Conservation (phyloP, 37 sponge, comb jelly and placozoan species). For the Ianthella basta region DNA sequence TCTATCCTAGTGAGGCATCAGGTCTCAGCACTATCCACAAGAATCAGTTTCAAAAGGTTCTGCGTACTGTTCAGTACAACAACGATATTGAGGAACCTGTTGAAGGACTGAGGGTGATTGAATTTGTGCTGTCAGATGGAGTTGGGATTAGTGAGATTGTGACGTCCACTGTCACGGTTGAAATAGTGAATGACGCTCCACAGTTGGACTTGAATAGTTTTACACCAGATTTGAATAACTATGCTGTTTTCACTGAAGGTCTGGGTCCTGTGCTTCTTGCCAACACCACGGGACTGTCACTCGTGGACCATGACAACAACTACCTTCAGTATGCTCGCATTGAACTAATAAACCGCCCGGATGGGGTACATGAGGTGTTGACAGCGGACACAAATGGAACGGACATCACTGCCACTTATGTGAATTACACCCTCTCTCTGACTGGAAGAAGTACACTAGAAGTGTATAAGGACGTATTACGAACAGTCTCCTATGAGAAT, state of each 20-base stretch:
- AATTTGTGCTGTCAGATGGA: constrained; percentile 72
- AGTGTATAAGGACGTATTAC: constrained; percentile 58
- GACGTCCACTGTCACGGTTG: constrained; percentile 50
- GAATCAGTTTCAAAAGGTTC: constrained; percentile 65
- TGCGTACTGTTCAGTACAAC: constrained; percentile 67
- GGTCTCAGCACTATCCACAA: constrained; percentile 29
- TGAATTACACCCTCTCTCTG: constrained; percentile 63
- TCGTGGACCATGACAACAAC: constrained; percentile 75
- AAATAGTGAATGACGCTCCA: constrained; percentile 81
- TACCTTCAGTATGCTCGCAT: constrained; percentile 65
- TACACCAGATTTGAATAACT: constrained; percentile 64
- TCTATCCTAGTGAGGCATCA: constrained; percentile 44
- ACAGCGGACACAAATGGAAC: constrained; percentile 53
- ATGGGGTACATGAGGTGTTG: constrained; percentile 70
- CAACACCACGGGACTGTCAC: constrained; percentile 53
- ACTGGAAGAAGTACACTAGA: constrained; percentile 64
- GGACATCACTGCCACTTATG: constrained; percentile 49
- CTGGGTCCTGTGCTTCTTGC: constrained; percentile 61
- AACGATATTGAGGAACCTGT: constrained; percentile 86
- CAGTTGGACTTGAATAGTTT: constrained; percentile 76
- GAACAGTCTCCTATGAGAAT: constrained; percentile 81
- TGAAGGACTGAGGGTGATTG: constrained; percentile 55
- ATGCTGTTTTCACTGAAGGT: constrained; percentile 80
- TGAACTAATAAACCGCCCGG: constrained; percentile 62
- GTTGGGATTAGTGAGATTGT: constrained; percentile 38